These are phyloP conservation scores for Odontocolon sp. DNA, from an alignment of 2,888 invertebrate genomes.

Conservation along the genomic window DNA sequence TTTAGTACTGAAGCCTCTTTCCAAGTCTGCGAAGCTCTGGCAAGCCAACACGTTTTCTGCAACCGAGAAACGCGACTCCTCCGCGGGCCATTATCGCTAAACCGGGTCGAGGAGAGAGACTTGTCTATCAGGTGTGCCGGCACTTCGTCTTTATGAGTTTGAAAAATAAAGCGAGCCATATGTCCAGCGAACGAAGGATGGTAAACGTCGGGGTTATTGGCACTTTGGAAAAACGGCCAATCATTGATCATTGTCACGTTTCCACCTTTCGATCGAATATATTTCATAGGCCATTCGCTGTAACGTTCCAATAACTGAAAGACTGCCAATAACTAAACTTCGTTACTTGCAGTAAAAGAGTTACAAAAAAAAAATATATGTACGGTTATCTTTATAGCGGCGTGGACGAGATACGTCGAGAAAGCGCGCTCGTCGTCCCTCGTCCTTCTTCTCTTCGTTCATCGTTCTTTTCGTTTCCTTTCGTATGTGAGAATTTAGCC, in stretches of 20 bases:
- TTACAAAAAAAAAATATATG: slow-evolving; percentile 40
- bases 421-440: slow-evolving; percentile 64
- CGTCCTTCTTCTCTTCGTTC: slow-evolving; percentile 20
- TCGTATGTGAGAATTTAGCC: slow-evolving; percentile 2
- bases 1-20: slow-evolving; percentile 13
- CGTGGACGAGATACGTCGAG: slow-evolving; percentile 68
- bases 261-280: no score
- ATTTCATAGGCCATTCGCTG: no score
- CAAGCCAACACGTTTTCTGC: not conserved
- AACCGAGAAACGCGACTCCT: slow-evolving; percentile 9
- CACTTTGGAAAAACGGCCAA: no score
- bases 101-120: slow-evolving; percentile 51
- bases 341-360: slow-evolving; percentile 1
- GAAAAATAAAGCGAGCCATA: slow-evolving; percentile 2
- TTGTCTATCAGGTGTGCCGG: slow-evolving; percentile 68
- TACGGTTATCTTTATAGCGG: slow-evolving; percentile 68
- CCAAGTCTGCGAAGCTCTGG: slow-evolving; percentile 10
- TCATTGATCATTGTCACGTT: no score
- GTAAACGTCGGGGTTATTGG: no score
- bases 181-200: not conserved
- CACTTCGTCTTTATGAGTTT: slow-evolving; percentile 64
- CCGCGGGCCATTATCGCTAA: slow-evolving; percentile 46
- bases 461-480: slow-evolving; percentile 40
- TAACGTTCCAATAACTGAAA: no score
- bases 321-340: not conserved